These are phyloP conservation scores for Ancistrus triradiatus DNA, from an alignment of 2,113 vertebrate species.

Conservation along the genomic window DNA sequence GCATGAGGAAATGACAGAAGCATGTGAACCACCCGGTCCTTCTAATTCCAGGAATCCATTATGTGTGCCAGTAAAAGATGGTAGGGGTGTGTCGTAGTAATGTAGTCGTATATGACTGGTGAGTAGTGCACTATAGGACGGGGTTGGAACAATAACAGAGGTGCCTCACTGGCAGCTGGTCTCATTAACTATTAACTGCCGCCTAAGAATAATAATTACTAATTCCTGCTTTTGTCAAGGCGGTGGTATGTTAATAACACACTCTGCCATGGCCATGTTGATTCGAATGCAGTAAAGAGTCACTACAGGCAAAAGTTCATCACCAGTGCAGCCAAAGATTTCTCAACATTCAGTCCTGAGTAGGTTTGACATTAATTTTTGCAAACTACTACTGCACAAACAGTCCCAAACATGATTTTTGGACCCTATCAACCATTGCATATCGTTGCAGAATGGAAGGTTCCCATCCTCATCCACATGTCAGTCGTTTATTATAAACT, in stretches of 20 bases:
- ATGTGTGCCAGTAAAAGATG: conserved; percentile 7
- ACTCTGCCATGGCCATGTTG: conserved; percentile 19
- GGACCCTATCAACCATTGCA: too few species aligned
- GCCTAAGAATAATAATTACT: conserved; percentile 50
- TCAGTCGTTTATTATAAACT: neutral
- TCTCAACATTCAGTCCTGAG: neutral
- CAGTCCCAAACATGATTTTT: too few species aligned
- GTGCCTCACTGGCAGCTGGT: conserved; percentile 39
- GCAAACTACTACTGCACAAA: too few species aligned
- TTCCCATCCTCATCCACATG: neutral
- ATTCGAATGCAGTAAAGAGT: conserved; percentile 13
- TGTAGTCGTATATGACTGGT: neutral
- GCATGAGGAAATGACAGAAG: conserved; percentile 32
- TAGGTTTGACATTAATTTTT: too few species aligned
- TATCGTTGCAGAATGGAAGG: neutral
- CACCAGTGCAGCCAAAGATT: neutral
- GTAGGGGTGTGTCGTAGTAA: neutral
- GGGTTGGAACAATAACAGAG: conserved; percentile 36
- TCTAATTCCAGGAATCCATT: conserved; percentile 40
- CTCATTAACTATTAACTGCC: conserved; percentile 47
- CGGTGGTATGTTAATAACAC: conserved; percentile 43
- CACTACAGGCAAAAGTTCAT: conserved; percentile 6
- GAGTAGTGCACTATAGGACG: conserved; percentile 15
- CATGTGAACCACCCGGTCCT: conserved; percentile 29
- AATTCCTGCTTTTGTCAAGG: conserved; percentile 48